Conservation (phyloP, 2,113 vertebrate genomes). For the Carassius carassius region DNA sequence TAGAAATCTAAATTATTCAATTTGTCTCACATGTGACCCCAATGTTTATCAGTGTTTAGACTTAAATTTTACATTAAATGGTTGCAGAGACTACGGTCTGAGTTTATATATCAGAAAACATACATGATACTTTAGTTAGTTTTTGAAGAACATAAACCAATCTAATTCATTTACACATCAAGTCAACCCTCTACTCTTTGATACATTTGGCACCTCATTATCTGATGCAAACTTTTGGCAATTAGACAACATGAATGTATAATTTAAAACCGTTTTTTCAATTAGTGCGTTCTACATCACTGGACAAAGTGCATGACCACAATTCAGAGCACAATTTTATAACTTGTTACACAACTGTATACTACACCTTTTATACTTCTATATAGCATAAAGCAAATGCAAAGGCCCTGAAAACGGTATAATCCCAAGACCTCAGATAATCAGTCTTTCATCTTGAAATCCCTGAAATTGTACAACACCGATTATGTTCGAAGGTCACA, state of each 20-base stretch:
- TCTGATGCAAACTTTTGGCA: not conserved
- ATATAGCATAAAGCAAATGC: not conserved
- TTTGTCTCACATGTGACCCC: not conserved
- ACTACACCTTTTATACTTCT: not conserved
- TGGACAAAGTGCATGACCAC: not conserved
- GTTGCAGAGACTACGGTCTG: not conserved
- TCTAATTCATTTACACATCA: not conserved
- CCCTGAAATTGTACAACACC: not conserved
- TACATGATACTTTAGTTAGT: not conserved
- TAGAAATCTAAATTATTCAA: not conserved
- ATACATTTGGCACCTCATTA: constrained; percentile 20
- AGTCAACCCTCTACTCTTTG: not conserved
- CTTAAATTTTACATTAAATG: constrained; percentile 32
- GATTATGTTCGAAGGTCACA: not conserved
- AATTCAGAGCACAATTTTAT: constrained; percentile 8
- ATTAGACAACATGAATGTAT: not conserved
- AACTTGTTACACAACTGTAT: not conserved
- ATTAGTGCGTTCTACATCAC: not conserved
- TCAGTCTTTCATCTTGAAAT: not conserved
- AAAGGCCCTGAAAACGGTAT: not conserved
- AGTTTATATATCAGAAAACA: not conserved
- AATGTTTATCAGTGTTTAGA: constrained; percentile 12
- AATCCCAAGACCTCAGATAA: not conserved
- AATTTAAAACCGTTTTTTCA: not conserved
- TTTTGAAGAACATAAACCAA: too few relatives aligned